Percentiles rank a stretch among this genome's conserved stretches.
These are phyloP conservation scores for Mythimna albipuncta DNA, from an alignment of 2,888 invertebrate genomes.

Conservation along the genomic window DNA sequence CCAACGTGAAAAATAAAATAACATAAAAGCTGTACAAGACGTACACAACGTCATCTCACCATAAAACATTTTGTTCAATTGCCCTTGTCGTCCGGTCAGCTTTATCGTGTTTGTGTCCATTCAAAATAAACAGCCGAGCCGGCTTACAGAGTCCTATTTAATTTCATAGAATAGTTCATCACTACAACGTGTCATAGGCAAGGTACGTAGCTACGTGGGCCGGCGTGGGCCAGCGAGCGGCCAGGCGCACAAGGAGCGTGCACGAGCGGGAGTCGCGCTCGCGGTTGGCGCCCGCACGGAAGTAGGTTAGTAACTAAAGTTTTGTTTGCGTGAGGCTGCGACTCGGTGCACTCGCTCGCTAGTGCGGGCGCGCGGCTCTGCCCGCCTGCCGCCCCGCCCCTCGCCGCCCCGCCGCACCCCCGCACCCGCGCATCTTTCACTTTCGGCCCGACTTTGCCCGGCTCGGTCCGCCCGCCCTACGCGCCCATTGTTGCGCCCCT, in stretches of 20 bases:
- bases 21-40: slow-evolving; percentile 80
- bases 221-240: slow-evolving; percentile 49
- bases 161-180: slow-evolving; percentile 83
- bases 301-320: slow-evolving; percentile 91
- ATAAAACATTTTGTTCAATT: slow-evolving; percentile 88
- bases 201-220: slow-evolving; percentile 49
- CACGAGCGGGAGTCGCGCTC: slow-evolving; percentile 79
- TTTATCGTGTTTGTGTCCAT: slow-evolving; percentile 84
- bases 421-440: slow-evolving; percentile 85
- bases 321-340: slow-evolving; percentile 91
- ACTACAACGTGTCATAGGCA: slow-evolving; percentile 83
- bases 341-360: slow-evolving; percentile 84
- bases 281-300: slow-evolving; percentile 90
- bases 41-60: slow-evolving; percentile 88
- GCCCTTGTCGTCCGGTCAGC: slow-evolving; percentile 80
- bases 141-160: slow-evolving; percentile 70
- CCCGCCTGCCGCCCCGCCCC: slow-evolving; percentile 69
- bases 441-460: slow-evolving; percentile 73
- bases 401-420: slow-evolving; percentile 68
- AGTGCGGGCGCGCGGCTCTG: slow-evolving; percentile 75
- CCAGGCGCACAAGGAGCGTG: slow-evolving; percentile 68
- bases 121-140: slow-evolving; percentile 76
- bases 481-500: slow-evolving; percentile 75
- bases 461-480: slow-evolving; percentile 69
- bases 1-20: slow-evolving; percentile 81